These are phyloP conservation scores for Microplitis demolitor DNA, from an alignment of 1,140 invertebrate species.

Conservation along the genomic window DNA sequence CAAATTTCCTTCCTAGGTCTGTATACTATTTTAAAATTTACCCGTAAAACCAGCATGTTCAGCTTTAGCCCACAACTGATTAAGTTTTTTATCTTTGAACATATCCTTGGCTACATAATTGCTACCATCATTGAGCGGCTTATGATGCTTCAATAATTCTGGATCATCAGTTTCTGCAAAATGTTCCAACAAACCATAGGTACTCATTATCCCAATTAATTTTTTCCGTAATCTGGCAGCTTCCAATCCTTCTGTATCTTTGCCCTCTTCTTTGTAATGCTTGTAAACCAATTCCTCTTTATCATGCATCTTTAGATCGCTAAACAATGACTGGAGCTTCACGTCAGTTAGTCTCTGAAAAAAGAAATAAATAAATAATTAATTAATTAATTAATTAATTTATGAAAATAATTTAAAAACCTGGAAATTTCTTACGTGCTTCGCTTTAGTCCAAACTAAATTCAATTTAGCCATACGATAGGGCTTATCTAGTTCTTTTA, in stretches of 20 bases:
- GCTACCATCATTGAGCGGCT: conserved; percentile 51
- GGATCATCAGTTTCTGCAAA: conserved; percentile 72
- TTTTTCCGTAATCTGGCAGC: conserved; percentile 82
- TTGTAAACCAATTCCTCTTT: conserved; percentile 88
- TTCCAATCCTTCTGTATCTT: conserved; percentile 84
- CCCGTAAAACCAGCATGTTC: conserved; percentile 82
- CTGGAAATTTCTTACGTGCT: conserved; percentile 66
- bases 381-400: not conserved
- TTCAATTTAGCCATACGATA: conserved; percentile 87
- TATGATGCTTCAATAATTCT: conserved; percentile 58
- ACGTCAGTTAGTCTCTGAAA: conserved; percentile 77
- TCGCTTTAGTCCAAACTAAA: conserved; percentile 81
- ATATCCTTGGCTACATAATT: conserved; percentile 70
- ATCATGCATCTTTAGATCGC: conserved; percentile 89
- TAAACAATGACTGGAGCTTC: conserved; percentile 84
- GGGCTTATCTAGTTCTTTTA: conserved; percentile 73
- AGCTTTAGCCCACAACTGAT: conserved; percentile 88
- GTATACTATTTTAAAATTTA: conserved; percentile 40
- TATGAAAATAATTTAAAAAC: not conserved
- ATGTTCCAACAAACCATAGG: conserved; percentile 81
- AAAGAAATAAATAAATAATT: too few species aligned
- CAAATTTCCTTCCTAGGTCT: too few species aligned
- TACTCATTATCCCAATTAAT: conserved; percentile 80
- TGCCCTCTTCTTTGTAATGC: conserved; percentile 78
- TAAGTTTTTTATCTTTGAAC: conserved; percentile 89